Conservation (phyloP, 2,113 vertebrate genomes). For the Festucalex cinctus region DNA sequence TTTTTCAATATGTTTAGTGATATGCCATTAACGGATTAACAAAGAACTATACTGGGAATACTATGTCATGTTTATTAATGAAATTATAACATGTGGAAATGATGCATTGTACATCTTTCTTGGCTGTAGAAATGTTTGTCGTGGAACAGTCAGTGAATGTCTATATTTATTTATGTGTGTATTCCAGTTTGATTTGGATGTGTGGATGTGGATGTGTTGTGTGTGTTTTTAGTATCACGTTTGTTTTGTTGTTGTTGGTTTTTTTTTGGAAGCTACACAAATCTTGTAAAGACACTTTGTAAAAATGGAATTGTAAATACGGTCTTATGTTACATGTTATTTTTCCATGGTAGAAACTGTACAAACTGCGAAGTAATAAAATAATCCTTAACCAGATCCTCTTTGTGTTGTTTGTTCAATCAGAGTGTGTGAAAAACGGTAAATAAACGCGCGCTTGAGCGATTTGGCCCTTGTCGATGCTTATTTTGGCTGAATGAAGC, state of each 20-base stretch:
- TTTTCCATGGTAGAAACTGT: conserved; percentile 87
- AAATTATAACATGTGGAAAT: conserved; percentile 76
- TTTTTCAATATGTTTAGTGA: conserved; percentile 78
- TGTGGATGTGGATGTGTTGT: conserved; percentile 80
- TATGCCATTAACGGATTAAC: conserved; percentile 80
- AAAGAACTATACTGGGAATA: conserved; percentile 78
- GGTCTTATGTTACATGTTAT: conserved; percentile 79
- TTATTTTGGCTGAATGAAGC: conserved; percentile 61
- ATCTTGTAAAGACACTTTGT: conserved; percentile 87
- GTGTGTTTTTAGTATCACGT: conserved; percentile 63
- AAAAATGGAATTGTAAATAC: conserved; percentile 92
- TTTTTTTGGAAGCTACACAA: conserved; percentile 68
- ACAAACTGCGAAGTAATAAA: conserved; percentile 91
- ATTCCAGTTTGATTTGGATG: conserved; percentile 78
- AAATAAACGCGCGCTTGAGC: conserved; percentile 39
- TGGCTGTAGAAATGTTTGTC: conserved; percentile 82
- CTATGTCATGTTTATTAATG: conserved; percentile 77
- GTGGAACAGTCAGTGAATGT: conserved; percentile 79
- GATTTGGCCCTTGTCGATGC: conserved; percentile 54
- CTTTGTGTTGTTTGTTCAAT: conserved; percentile 49
- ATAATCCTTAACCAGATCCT: conserved; percentile 70
- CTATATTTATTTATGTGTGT: conserved; percentile 96
- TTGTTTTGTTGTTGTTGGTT: conserved; percentile 64
- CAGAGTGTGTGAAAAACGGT: conserved; percentile 34
- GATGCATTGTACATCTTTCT: conserved; percentile 77